Evolutionary conservation across 2,797 vertebrate genomes (phyloP).

Genomic region (Oophaga sylvatica): DNA sequence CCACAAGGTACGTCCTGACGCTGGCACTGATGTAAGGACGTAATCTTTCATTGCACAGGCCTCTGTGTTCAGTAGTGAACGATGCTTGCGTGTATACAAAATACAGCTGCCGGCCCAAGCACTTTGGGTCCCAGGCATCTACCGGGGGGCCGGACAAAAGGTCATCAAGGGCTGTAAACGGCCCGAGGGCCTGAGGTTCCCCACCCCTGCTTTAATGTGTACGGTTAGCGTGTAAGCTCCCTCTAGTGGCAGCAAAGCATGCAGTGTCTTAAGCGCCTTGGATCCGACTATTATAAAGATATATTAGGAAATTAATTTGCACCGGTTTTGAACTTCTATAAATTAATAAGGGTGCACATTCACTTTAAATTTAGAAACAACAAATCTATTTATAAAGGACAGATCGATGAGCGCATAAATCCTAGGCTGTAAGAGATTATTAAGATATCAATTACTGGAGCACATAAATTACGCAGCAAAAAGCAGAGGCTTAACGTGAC

Average conservation of each 20-base stretch:
- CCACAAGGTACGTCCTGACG: too few relatives aligned
- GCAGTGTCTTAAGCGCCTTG: too few relatives aligned
- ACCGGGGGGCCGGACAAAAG: too few relatives aligned
- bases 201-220: too few relatives aligned
- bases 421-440: constrained; percentile 24
- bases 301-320: background rate
- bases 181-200: too few relatives aligned
- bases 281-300: background rate
- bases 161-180: too few relatives aligned
- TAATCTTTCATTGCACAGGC: too few relatives aligned
- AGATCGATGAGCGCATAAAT: background rate
- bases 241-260: background rate
- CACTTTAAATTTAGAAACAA: background rate
- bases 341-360: background rate
- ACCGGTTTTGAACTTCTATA: background rate
- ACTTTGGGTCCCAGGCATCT: too few relatives aligned
- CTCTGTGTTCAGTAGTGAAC: too few relatives aligned
- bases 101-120: too few relatives aligned
- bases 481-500: constrained; percentile 31
- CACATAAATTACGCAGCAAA: constrained; percentile 14
- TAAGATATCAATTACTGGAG: constrained; percentile 19
- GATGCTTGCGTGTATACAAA: too few relatives aligned
- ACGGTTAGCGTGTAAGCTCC: background rate
- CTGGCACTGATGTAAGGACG: too few relatives aligned
- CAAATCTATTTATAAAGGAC: constrained; percentile 4